Conservation (phyloP, 92 coral and sea anemone genomes). For the Chrysogorgia sp. region DNA sequence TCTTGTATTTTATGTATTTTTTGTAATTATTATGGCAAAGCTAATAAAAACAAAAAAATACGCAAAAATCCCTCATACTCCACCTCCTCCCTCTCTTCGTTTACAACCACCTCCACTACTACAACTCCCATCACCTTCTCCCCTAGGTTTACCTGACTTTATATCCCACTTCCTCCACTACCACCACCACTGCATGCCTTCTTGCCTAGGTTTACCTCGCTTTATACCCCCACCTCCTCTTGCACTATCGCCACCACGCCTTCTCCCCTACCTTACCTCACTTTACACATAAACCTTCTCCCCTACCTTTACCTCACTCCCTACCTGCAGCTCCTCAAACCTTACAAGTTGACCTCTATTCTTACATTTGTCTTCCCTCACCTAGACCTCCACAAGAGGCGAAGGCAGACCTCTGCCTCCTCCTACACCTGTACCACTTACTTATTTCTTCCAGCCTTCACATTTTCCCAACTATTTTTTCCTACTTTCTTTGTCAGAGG, state of each 20-base stretch:
- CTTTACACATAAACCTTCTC: neutral
- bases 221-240: neutral
- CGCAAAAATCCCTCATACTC: no score
- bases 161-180: neutral
- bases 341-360: no score
- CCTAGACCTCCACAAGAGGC: no score
- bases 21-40: neutral
- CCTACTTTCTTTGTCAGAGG: conserved; percentile 55
- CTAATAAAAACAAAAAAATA: no score
- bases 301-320: neutral
- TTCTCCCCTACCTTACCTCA: neutral
- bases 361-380: no score
- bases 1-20: neutral
- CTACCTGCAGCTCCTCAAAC: neutral
- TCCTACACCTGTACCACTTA: no score
- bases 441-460: no score
- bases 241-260: neutral
- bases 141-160: no score
- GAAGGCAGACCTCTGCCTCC: no score
- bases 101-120: no score
- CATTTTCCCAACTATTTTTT: neutral
- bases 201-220: neutral
- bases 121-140: neutral
- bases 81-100: no score
- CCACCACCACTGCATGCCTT: neutral